Percentiles rank a stretch among this genome's conserved stretches.
These are phyloP conservation scores for Gortyna flavago DNA, from an alignment of 2,888 invertebrate genomes.

Conservation along the genomic window DNA sequence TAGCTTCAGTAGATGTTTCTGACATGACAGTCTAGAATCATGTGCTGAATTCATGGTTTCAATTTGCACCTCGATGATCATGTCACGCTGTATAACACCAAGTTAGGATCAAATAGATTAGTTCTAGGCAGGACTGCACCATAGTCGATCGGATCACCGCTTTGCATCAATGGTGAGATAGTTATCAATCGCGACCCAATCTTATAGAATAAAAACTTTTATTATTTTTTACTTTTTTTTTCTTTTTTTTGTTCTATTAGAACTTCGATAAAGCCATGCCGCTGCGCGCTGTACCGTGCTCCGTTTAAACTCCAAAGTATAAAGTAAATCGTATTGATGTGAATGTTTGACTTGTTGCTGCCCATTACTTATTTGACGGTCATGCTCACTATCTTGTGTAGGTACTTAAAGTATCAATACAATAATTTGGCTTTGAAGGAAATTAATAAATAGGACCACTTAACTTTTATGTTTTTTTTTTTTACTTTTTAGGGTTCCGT, in stretches of 20 bases:
- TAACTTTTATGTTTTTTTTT: too few relatives aligned
- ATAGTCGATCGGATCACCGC: too few relatives aligned
- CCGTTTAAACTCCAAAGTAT: not conserved
- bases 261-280: not conserved
- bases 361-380: not conserved
- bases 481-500: too few relatives aligned
- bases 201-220: not conserved
- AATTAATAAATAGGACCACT: not conserved
- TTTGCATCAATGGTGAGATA: not conserved
- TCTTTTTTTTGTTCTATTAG: too few relatives aligned
- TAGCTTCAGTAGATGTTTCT: too few relatives aligned
- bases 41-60: too few relatives aligned
- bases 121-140: too few relatives aligned
- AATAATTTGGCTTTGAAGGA: slow-evolving; percentile 11
- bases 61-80: too few relatives aligned
- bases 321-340: slow-evolving; percentile 5
- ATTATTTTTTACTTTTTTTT: too few relatives aligned
- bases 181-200: not conserved
- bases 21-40: too few relatives aligned
- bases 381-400: slow-evolving; percentile 9
- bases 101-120: too few relatives aligned
- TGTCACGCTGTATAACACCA: too few relatives aligned
- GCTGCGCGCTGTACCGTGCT: not conserved
- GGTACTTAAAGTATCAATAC: not conserved
- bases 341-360: slow-evolving; percentile 11